phyloP scores from a whole-genome alignment of 2,113 vertebrate species.

The Myocastor coypus region DNA sequence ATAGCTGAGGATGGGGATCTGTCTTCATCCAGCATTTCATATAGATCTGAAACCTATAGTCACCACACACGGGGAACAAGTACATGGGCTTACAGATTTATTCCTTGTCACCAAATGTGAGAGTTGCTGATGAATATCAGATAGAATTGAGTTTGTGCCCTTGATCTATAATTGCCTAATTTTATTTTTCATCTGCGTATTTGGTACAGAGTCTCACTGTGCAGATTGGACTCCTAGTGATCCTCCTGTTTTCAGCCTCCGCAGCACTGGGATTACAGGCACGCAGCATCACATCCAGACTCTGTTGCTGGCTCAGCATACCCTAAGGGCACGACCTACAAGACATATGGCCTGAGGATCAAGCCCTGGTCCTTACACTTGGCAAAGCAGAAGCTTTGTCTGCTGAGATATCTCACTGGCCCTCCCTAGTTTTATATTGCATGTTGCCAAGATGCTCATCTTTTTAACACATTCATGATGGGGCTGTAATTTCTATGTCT shows the following conservation, averaged over 20 bases:
- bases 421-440: background rate
- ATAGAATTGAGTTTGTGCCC: background rate
- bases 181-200: background rate
- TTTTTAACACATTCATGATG: background rate
- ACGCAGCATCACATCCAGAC: too few relatives aligned
- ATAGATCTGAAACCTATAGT: background rate
- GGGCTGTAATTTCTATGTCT: background rate
- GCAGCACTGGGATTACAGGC: too few relatives aligned
- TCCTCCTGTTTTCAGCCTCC: too few relatives aligned
- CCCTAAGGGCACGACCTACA: too few relatives aligned
- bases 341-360: too few relatives aligned
- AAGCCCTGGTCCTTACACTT: too few relatives aligned
- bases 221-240: too few relatives aligned
- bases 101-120: background rate
- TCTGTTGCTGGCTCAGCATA: too few relatives aligned
- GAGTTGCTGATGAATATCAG: background rate
- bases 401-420: too few relatives aligned
- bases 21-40: background rate
- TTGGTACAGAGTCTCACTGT: too few relatives aligned
- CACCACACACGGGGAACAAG: background rate
- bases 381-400: too few relatives aligned
- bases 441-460: slow-evolving; percentile 29
- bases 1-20: background rate
- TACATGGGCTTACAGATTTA: background rate
- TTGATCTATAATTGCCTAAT: background rate